Evolutionary conservation across 1,140 invertebrate genomes (phyloP), one percentile per base, ranked within the genome.

Genomic region (Bemisia tabaci): DNA sequence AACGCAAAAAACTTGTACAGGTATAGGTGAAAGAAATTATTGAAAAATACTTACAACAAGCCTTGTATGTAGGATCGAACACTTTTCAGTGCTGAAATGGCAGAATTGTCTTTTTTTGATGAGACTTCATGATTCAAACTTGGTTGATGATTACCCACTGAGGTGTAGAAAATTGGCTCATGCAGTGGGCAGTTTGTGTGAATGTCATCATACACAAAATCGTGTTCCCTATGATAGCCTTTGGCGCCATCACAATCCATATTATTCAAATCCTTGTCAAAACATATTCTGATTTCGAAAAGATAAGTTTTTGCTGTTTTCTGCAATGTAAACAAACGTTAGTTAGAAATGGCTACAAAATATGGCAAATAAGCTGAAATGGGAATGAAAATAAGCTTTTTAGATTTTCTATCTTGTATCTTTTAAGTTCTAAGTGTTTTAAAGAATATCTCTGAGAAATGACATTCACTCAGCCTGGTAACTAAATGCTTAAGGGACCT

Each of bases 231-330:
- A 26, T 26, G 21, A 25, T n/a, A 22, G n/a, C 26, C 26, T 59
- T 66, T 66, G n/a, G 65, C 70, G 12, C 70, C 70, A 63, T 71
- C 70, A 63, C 71, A 72, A 63, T 72, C 68, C 22, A 67, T 64
- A 1, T 67, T n/a, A 2, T 63, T 64, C 21, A 72, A 65, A 26
- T 39, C 66, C 63, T 71, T 71, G 60, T 72, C 66, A 65, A 72
- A 71, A 59, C 71, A 72, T 22, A 72, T 70, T 12, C 71, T 62
- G 23, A 72, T 66, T 67, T 72, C 71, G 26, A 65, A 59, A 23
- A 72, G 64, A 26, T 67, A 63, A 39, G 68, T 65, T 17, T 62
- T 59, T 22, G 68, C 67, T 58, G 68, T 65, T 62, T 67, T 68
- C 71, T 72, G 59, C 17, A 70, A 68, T n/a, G n/a, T n/a, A n/a